Base-by-base conservation (phyloP, 2,888 invertebrate species). In the Amiota minor region DNA sequence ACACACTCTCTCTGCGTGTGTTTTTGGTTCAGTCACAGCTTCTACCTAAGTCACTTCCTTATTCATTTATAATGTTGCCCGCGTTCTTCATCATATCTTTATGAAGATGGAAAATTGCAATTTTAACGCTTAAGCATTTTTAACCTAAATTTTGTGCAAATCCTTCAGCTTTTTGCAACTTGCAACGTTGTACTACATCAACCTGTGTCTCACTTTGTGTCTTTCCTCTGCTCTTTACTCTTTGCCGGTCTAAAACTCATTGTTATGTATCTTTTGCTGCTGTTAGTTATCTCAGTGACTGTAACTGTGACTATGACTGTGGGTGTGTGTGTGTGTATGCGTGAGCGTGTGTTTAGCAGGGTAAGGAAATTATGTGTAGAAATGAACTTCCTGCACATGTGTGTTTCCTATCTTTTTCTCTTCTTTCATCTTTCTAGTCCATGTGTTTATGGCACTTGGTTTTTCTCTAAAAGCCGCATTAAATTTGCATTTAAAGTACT, bases 101-200 rank as follows among this genome's bases (percentile, higher is more conserved):
- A 46, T 49, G 67, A 68, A 68, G 23, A 50, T 68, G 53, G 67
- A 68, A 68, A 68, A 68, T 68, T 68, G 50, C 67, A 68, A 68
- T 68, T 68, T 68, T 68, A 68, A 68, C 67, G 67, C 67, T 68
- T 68, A 68, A 68, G 67, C 67, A 68, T 68, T 68, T 68, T 68
- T 68, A 68, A 68, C 67, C 67, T 68, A 68, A 68, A 68, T 68
- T 68, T 68, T 68, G 67, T 50, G 50, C 50, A 50, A 68, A 68
- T 68, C 67, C 67, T 68, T 68, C 67, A 68, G 50, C 62, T 62
- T 35, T 35, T 59, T 59, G 59, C 59, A 59, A 20, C 56, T 18
- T 56, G n/a, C 56, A 18, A 14, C 53, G 14, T 53, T 53, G 59
- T 20, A 59, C 20, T 6, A 35, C 35, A 35, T 35, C 35, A 35